Evolutionary conservation across 1,140 invertebrate genomes (phyloP).

Genomic region (Aphidius gifuensis): DNA sequence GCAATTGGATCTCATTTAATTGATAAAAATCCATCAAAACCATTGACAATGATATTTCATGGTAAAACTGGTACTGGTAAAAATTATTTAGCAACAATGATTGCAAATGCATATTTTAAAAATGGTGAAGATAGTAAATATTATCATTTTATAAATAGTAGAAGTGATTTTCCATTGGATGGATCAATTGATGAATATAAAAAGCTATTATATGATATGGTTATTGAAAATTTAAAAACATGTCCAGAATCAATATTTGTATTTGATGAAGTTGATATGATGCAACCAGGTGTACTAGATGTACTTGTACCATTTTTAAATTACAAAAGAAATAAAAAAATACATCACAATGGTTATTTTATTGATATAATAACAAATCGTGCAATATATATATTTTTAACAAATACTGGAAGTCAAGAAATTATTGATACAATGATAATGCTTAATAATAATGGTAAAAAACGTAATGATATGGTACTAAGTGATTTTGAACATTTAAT

Average conservation of each 20-base stretch:
- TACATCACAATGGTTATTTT: slow-evolving; percentile 18
- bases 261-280: slow-evolving; percentile 97
- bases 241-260: slow-evolving; percentile 85
- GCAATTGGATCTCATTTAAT: slow-evolving; percentile 59
- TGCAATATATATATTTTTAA: slow-evolving; percentile 88
- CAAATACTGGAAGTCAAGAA: slow-evolving; percentile 74
- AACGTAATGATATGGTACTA: slow-evolving; percentile 65
- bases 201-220: slow-evolving; percentile 58
- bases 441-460: slow-evolving; percentile 63
- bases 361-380: slow-evolving; percentile 63
- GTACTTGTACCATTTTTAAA: slow-evolving; percentile 86
- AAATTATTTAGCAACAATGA: slow-evolving; percentile 78
- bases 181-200: slow-evolving; percentile 53
- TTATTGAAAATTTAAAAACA: slow-evolving; percentile 60
- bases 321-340: slow-evolving; percentile 49
- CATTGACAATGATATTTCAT: slow-evolving; percentile 73
- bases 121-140: slow-evolving; percentile 72
- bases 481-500: slow-evolving; percentile 76
- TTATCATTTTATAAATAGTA: slow-evolving; percentile 79
- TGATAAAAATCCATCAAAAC: slow-evolving; percentile 58
- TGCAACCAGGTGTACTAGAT: slow-evolving; percentile 80
- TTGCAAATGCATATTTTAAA: slow-evolving; percentile 72
- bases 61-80: slow-evolving; percentile 83
- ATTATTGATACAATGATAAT: slow-evolving; percentile 66
- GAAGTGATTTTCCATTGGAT: slow-evolving; percentile 71